Base-by-base conservation (phyloP, 2,113 vertebrate species). In the Jacana jacana region DNA sequence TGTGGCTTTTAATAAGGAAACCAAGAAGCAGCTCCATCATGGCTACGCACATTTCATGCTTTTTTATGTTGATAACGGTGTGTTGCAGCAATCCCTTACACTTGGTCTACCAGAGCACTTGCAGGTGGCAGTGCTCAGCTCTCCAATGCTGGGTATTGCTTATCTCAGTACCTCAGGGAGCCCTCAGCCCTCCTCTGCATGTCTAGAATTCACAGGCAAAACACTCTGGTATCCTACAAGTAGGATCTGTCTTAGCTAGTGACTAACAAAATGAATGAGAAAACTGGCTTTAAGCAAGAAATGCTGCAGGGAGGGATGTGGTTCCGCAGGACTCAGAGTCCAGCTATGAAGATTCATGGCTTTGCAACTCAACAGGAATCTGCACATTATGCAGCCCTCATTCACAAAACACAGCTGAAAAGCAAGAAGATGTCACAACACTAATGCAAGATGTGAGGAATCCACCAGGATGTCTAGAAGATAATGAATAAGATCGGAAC, bases 271-370 rank as follows among this genome's bases (percentile, higher is more conserved):
- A 40, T 63, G 15, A 58, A 48, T 54, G 33, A 68, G 25, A 76
- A 86, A 83, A 51, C 9, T 30, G 27, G 3, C 22, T 35, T 35
- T 46, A 48, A 78, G 52, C 11, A 57, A 65, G 52, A 54, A 33
- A 37, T 44, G n/a, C 27, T 46, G 1, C 6, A 58, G 35, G 18
- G n/a, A 63, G 18, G 3, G 17, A n/a, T 37, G 30, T 10, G 22
- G 11, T 7, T 78, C 7, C 28, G 11, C 44, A 52, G 13, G 40
- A 37, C 40, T 86, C 40, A 10, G 1, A 7, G 27, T 13, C n/a
- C 18, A 9, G 2, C 18, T 35, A 1, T 0, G 0, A 18, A 4
- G 9, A 48, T 11, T 25, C 5, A 4, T 16, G 30, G 20, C 40
- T 81, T 81, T 52, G 11, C 39, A 35, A 7, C 4, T 9, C 6